Evolutionary conservation across 2,888 invertebrate species (phyloP).

Genomic region (Chrysolina americana): DNA sequence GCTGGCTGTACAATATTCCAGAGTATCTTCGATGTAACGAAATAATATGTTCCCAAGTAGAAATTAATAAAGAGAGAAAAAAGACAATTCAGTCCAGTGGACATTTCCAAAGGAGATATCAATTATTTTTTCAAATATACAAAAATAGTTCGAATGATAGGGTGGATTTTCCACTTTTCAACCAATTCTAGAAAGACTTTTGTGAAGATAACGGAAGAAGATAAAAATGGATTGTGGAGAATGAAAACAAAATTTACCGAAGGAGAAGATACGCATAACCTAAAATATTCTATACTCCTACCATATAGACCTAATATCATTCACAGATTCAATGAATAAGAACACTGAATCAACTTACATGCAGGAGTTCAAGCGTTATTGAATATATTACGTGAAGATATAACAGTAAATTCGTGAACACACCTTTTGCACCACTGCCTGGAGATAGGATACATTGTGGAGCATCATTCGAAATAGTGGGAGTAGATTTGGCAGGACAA

Average conservation of each 20-base stretch:
- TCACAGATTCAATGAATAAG: not conserved
- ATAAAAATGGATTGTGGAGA: too few species aligned
- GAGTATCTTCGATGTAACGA: not conserved
- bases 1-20: too few species aligned
- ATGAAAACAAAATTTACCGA: too few species aligned
- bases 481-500: conserved; percentile 19
- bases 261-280: not conserved
- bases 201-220: not conserved
- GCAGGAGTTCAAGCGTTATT: not conserved
- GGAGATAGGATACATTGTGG: conserved; percentile 4
- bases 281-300: not conserved
- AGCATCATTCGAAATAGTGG: conserved; percentile 6
- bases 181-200: not conserved
- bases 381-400: conserved; percentile 3
- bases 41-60: not conserved
- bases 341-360: not conserved
- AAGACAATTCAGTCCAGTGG: not conserved
- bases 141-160: conserved; percentile 4
- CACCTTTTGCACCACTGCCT: conserved; percentile 19
- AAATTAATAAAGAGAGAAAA: conserved; percentile 1
- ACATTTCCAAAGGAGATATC: not conserved
- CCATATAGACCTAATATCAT: not conserved
- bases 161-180: not conserved
- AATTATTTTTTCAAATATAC: too few species aligned
- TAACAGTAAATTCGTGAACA: conserved; percentile 7